Evolutionary conservation across 2,113 vertebrate genomes (phyloP), one percentile per base, ranked within the genome.

Genomic region (Meles meles): DNA sequence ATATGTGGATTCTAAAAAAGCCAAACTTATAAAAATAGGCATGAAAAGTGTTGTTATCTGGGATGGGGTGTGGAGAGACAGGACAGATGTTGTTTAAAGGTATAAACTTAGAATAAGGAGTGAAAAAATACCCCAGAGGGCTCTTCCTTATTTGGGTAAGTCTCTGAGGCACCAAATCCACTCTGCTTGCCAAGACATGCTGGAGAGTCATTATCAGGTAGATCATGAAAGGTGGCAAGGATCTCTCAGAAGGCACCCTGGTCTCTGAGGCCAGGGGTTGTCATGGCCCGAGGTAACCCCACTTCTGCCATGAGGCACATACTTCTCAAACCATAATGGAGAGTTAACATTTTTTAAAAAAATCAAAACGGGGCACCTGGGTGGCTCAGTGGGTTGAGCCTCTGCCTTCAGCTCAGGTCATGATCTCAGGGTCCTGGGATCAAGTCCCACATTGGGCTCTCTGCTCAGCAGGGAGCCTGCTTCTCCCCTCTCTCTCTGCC

Each of bases 141-240:
- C 34, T 4, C 31, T n/a, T 69, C 65, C 34, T 69, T 69, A 15
- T 8, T 18, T n/a, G 34, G 15, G 7, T n/a, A 17, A 69, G 65
- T 34, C 65, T 34, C 65, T 69, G 65, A 69, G 34, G 7, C 65
- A n/a, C 34, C 7, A n/a, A 7, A 69, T 15, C 65, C 65, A 9
- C 31, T 67, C 65, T 34, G 65, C 65, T 69, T n/a, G 15, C 34
- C 65, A n/a, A 69, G 31, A 69, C 15, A 69, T 18, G 31, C 14
- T 12, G 11, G 47, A 4, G 47, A 11, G 47, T 47, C 47, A 9
- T 34, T 31, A 65, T 34, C 63, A 15, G 2, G 15, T 67, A 67
- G 31, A 67, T 17, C 5, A 6, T 17, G 63, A 67, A 67, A 34
- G 2, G 29, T 14, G 0, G 14, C 6, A 3, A 14, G 29, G 6